These are phyloP conservation scores for Lithophane socia DNA, from an alignment of 2,888 invertebrate genomes.

Conservation along the genomic window DNA sequence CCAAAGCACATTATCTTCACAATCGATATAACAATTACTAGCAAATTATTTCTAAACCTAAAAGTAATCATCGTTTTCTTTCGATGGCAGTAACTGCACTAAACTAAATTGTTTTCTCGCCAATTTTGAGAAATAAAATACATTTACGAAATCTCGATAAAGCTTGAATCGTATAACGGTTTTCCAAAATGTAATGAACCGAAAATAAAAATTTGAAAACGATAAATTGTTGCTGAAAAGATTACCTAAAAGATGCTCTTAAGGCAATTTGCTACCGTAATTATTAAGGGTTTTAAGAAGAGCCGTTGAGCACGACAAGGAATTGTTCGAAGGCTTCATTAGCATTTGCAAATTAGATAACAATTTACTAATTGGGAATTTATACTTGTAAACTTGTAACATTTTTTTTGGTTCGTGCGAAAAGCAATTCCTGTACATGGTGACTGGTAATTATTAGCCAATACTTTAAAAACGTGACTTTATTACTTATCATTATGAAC, in stretches of 20 bases:
- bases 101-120: background rate
- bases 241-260: background rate
- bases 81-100: background rate
- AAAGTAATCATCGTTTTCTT: background rate
- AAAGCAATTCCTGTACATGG: background rate
- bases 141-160: background rate
- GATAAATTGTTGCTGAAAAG: background rate
- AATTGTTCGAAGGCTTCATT: constrained; percentile 6
- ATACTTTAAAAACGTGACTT: too few species aligned
- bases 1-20: background rate
- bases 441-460: too few species aligned
- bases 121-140: background rate
- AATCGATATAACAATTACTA: too few species aligned
- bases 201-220: background rate
- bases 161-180: background rate
- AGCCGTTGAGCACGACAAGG: background rate
- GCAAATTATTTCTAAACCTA: background rate
- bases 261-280: constrained; percentile 1
- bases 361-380: background rate
- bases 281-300: constrained; percentile 1
- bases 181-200: background rate
- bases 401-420: background rate
- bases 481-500: too few species aligned
- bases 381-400: background rate
- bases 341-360: background rate